These are phyloP conservation scores for Caretta caretta DNA, from an alignment of 2,113 vertebrate genomes.

Conservation along the genomic window DNA sequence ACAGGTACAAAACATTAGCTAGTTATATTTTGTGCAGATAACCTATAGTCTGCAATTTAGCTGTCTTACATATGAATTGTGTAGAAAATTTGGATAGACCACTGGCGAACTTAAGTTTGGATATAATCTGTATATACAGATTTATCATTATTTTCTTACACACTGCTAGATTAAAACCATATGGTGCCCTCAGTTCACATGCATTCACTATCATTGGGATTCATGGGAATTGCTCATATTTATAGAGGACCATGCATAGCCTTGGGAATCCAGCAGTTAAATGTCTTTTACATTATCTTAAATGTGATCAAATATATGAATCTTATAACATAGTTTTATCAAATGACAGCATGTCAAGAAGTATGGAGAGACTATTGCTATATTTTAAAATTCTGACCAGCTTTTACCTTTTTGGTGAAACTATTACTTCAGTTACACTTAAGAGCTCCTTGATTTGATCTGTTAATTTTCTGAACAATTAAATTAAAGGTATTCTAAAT, in stretches of 20 bases:
- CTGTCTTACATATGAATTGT: neutral
- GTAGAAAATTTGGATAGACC: neutral
- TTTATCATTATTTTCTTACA: neutral
- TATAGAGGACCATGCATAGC: neutral
- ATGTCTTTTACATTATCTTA: neutral
- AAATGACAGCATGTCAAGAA: neutral
- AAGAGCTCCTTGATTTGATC: neutral
- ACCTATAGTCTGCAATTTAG: neutral
- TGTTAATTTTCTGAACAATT: neutral
- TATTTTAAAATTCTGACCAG: conserved; percentile 10
- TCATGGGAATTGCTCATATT: neutral
- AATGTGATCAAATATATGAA: neutral
- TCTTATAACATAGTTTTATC: rapidly evolving
- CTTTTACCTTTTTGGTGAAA: neutral
- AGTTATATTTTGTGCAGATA: neutral
- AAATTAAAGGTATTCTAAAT: neutral
- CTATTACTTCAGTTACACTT: neutral
- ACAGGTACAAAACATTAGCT: neutral
- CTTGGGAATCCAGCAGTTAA: neutral
- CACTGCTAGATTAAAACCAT: conserved; percentile 14
- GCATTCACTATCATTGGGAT: neutral
- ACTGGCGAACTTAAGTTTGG: neutral
- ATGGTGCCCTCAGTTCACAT: conserved; percentile 8
- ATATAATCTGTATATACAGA: neutral
- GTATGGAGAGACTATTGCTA: neutral